Evolutionary conservation across 1,140 invertebrate genomes (phyloP), one percentile per base, ranked within the genome.

Genomic region (Cryptotermes secundus): DNA sequence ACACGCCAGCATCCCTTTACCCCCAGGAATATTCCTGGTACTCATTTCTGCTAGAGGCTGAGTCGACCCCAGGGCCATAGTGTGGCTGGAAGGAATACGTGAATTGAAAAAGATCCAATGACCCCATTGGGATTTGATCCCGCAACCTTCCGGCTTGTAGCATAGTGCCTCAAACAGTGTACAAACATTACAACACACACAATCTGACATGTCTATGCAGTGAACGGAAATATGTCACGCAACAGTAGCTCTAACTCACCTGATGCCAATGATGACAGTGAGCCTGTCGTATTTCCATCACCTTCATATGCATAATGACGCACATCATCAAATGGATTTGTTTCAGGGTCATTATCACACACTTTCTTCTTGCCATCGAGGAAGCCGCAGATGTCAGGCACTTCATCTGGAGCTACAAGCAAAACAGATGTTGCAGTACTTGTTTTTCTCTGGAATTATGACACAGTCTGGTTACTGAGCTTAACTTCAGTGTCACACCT

Each of bases 231-330:
- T 14, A 12, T 42, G 2, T 10, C 16, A 14, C 38, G 9, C 38
- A 42, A 12, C 38, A 42, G 16, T 12, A 42, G 16, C 38, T 42
- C 38, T n/a, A 49, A 92, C 91, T 92, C 89, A 94, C 96, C 96
- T 85, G 97, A 98, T 84, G 97, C 96, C 80, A 99, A 91, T 9
- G 97, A 98, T 49, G 97, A 99, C 1, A 98, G 91, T 14, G 97
- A 98, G 84, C 97, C 97, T 65, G 95, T 95, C 3, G 95, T 95
- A 88, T 98, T 99, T 83, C 97, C 97, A 89, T 98, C 97, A 26
- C 98, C 98, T 90, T 99, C 98, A 88, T 98, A 99, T 38, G 96
- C 97, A 89, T 99, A 99, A 90, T 99, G 97, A 80, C 97, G 93
- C 1, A 99, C 95, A 91, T 98, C 97, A 89, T 99, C 98, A 89